Percentiles rank a stretch among this genome's conserved stretches.
Evolutionary conservation across 2,113 vertebrate species (phyloP).

Genomic region (Bungarus multicinctus): DNA sequence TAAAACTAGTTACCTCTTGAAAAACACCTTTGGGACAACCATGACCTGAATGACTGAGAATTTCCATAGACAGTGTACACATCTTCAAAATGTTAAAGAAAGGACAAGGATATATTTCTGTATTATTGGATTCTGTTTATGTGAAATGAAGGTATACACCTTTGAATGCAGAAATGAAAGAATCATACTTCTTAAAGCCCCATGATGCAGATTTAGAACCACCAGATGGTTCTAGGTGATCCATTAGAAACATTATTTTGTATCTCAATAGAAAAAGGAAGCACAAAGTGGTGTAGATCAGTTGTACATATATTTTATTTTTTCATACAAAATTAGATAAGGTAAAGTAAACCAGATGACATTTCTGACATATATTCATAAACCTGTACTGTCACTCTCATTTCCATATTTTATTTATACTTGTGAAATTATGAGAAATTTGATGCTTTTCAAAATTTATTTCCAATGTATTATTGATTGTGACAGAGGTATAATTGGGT

Average conservation of each 20-base stretch:
- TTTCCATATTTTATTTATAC: constrained; percentile 4
- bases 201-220: not conserved
- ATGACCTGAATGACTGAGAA: too few species aligned
- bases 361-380: not conserved
- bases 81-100: not conserved
- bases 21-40: too few species aligned
- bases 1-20: too few species aligned
- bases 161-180: not conserved
- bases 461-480: not conserved
- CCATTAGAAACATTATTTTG: not conserved
- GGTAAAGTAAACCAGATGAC: not conserved
- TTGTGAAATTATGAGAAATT: not conserved
- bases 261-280: not conserved
- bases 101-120: not conserved
- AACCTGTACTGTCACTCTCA: not conserved
- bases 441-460: not conserved
- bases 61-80: too few species aligned
- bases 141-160: not conserved
- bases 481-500: not conserved
- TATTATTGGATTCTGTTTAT: not conserved
- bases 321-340: not conserved
- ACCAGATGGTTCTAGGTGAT: too few species aligned
- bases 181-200: not conserved
- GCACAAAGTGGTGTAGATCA: not conserved
- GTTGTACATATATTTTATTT: not conserved